Conservation (phyloP, 1,140 invertebrate species). For the Atta texana region DNA sequence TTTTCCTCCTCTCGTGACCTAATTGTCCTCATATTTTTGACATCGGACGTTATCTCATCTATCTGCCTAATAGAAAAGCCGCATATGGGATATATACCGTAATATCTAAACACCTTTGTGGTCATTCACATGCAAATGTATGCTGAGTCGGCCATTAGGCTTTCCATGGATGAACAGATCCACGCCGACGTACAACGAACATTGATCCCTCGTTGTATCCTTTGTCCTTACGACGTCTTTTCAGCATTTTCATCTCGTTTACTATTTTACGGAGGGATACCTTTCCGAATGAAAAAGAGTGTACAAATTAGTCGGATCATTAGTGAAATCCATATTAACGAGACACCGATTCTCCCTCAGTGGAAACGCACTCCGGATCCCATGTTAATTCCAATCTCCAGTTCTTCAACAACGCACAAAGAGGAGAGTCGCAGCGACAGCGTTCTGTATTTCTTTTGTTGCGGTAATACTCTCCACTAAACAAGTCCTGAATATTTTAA, state of each 20-base stretch:
- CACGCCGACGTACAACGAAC: constrained; percentile 18
- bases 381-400: constrained; percentile 63
- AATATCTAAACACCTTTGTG: constrained; percentile 61
- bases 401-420: constrained; percentile 47
- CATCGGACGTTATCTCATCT: constrained; percentile 57
- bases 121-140: constrained; percentile 74
- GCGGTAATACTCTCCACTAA: constrained; percentile 53
- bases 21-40: constrained; percentile 69
- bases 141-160: constrained; percentile 62
- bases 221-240: constrained; percentile 47
- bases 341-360: constrained; percentile 51
- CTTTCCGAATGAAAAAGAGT: constrained; percentile 18
- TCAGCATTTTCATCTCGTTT: constrained; percentile 33
- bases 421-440: constrained; percentile 11
- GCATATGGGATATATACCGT: constrained; percentile 3
- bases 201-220: constrained; percentile 11
- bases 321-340: constrained; percentile 62
- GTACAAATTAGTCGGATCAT: constrained; percentile 69
- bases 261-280: constrained; percentile 38
- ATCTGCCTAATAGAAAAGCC: constrained; percentile 23
- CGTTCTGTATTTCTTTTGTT: constrained; percentile 56
- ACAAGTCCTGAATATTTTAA: constrained; percentile 63
- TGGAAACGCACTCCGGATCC: constrained; percentile 49
- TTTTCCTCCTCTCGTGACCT: constrained; percentile 45
- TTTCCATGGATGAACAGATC: constrained; percentile 39